Evolutionary conservation across 2,888 invertebrate species (phyloP), one percentile per base, ranked within the genome.

Genomic region (Ennomos erosarius): DNA sequence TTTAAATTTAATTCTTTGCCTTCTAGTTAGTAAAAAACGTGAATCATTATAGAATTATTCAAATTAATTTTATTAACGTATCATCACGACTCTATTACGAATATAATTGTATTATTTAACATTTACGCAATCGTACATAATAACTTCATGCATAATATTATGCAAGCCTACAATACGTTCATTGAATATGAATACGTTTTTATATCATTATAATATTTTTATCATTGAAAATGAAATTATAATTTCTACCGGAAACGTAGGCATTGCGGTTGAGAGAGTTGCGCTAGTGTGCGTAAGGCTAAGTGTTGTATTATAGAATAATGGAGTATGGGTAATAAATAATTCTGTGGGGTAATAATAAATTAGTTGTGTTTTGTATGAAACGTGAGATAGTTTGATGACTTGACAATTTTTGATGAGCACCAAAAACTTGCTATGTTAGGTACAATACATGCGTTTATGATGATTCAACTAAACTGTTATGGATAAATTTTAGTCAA

Each of bases 201-300:
- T 26, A 26, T 6, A 6, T 0, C 6, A 26, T 26, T 26, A 26
- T 26, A 26, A 16, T 16, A 6, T 26, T 26, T 26, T 26, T 4
- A 26, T 26, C 26, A 55, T 49, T 55, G 62, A 47, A 43, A 33
- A 6, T 3, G 6, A 26, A 26, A 26, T 26, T 26, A 69, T 70
- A 78, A 77, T 84, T 84, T 83, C 79, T 81, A 81, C 81, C 82
- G 85, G 82, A 84, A 83, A 71, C 74, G 59, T 59, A 58, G 66
- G 66, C 73, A 73, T 74, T 66, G 66, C 60, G 73, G 61, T 60
- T 55, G 47, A 63, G 64, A 70, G 11, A 67, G 61, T 64, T 64
- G 65, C 10, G 11, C 16, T 33, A 57, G 61, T 65, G 64, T 68
- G 61, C 57, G 69, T 70, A 76, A 76, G 71, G 71, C 70, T 66